A percentile compares a stretch with the other conserved stretches of the same genome.
Evolutionary conservation across 1,140 invertebrate species (phyloP).

Genomic region (Paralvinella palmiformis): DNA sequence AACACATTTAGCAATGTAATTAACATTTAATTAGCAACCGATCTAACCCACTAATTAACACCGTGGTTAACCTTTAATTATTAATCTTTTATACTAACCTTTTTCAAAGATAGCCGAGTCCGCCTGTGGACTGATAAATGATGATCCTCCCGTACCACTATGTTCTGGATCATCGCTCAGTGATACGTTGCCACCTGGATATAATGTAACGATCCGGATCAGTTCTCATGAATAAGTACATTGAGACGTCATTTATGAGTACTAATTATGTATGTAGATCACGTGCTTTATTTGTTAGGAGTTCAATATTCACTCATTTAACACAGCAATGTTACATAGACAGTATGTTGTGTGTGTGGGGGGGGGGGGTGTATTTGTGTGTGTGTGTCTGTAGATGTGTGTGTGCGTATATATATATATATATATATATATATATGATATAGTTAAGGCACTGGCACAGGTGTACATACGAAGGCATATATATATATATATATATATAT

Average conservation of each 20-base stretch:
- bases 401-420: too few relatives aligned
- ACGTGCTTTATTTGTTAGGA: not conserved
- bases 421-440: too few relatives aligned
- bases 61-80: not conserved
- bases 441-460: too few relatives aligned
- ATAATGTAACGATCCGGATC: not conserved
- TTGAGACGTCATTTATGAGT: not conserved
- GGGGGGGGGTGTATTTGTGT: too few relatives aligned
- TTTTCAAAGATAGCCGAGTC: constrained; percentile 11
- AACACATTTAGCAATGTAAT: too few relatives aligned
- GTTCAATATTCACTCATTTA: too few relatives aligned
- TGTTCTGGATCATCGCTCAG: constrained; percentile 35
- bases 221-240: not conserved
- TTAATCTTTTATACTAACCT: constrained; percentile 10
- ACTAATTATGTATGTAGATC: not conserved
- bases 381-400: too few relatives aligned
- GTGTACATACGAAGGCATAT: too few relatives aligned
- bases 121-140: constrained; percentile 20
- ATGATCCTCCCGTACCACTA: constrained; percentile 23
- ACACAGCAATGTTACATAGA: too few relatives aligned
- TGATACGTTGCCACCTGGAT: constrained; percentile 27
- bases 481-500: too few relatives aligned
- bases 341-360: too few relatives aligned
- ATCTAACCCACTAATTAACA: not conserved
- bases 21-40: too few relatives aligned